Percentiles rank a stretch among this genome's conserved stretches.
phyloP scores from a whole-genome alignment of 92 coral and sea anemone genomes.

The Palythoa grandis region DNA sequence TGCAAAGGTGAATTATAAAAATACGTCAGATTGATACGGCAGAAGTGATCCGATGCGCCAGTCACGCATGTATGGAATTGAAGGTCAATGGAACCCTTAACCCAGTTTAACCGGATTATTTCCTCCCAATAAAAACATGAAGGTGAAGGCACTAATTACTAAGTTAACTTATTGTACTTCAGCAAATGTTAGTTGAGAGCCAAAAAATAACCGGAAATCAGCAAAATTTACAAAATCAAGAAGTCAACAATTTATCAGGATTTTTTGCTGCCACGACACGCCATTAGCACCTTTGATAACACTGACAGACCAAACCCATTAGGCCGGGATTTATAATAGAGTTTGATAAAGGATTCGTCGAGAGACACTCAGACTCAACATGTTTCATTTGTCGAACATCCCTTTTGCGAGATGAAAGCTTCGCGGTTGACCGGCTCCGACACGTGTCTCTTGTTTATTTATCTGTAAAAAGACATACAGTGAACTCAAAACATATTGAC shows the following conservation, averaged over 20 bases:
- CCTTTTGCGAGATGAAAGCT: neutral
- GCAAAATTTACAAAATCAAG: neutral
- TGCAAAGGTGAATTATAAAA: neutral
- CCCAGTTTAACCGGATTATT: constrained; percentile 25
- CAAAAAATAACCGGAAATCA: constrained; percentile 24
- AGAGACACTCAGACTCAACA: constrained; percentile 19
- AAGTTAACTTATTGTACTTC: neutral
- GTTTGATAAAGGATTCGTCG: neutral
- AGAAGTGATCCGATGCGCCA: neutral
- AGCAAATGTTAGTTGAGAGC: neutral
- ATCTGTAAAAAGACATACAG: neutral
- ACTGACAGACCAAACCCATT: constrained; percentile 32
- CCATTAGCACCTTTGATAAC: constrained; percentile 37
- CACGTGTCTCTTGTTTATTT: constrained; percentile 1
- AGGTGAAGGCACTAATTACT: neutral
- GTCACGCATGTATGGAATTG: neutral
- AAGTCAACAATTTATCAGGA: constrained; percentile 36
- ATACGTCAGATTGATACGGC: neutral
- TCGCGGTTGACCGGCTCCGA: neutral
- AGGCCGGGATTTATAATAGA: neutral
- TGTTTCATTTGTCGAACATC: neutral
- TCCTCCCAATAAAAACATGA: neutral
- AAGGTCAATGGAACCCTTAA: constrained; percentile 37
- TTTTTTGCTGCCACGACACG: constrained; percentile 20
- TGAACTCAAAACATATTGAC: too few species aligned